Percentiles rank a stretch among this genome's conserved stretches.
Conservation (phyloP, 2,797 vertebrate genomes). For the Siniperca undulata region DNA sequence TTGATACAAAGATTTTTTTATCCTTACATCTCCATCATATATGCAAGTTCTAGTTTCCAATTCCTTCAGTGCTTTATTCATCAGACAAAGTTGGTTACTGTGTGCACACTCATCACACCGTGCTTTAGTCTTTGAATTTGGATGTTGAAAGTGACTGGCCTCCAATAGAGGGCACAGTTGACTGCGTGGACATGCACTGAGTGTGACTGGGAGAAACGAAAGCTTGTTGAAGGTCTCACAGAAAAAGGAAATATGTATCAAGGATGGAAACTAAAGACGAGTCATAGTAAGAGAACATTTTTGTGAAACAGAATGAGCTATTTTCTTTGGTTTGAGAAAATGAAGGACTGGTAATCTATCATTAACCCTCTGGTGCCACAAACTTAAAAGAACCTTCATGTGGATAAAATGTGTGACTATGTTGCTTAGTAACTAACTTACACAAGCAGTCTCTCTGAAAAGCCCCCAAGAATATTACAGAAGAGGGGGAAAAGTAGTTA, state of each 20-base stretch:
- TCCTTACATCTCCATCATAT: constrained; percentile 29
- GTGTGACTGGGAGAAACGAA: constrained; percentile 37
- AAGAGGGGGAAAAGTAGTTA: constrained; percentile 49
- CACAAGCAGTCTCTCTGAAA: constrained; percentile 50
- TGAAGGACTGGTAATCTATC: constrained; percentile 65
- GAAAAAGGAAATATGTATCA: constrained; percentile 3
- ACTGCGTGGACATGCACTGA: constrained; percentile 58
- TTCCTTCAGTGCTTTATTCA: constrained; percentile 35
- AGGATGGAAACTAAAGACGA: constrained; percentile 30
- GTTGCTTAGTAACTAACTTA: constrained; percentile 80
- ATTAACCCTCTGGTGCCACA: constrained; percentile 66
- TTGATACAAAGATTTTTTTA: constrained; percentile 32
- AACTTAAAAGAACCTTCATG: constrained; percentile 58
- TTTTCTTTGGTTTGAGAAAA: constrained; percentile 52
- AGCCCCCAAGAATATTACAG: constrained; percentile 55
- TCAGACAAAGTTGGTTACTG: constrained; percentile 12
- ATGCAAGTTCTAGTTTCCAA: constrained; percentile 28
- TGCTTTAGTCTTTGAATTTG: constrained; percentile 53
- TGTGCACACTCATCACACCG: constrained; percentile 1
- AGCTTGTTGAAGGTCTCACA: constrained; percentile 42
- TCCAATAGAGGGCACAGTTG: constrained; percentile 85
- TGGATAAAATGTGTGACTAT: constrained; percentile 68
- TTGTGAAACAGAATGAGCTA: constrained; percentile 26
- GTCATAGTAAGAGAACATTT: not conserved
- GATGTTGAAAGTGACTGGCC: constrained; percentile 67